Evolutionary conservation across 1,140 invertebrate genomes (phyloP).

Genomic region (Trichonephila clavipes): DNA sequence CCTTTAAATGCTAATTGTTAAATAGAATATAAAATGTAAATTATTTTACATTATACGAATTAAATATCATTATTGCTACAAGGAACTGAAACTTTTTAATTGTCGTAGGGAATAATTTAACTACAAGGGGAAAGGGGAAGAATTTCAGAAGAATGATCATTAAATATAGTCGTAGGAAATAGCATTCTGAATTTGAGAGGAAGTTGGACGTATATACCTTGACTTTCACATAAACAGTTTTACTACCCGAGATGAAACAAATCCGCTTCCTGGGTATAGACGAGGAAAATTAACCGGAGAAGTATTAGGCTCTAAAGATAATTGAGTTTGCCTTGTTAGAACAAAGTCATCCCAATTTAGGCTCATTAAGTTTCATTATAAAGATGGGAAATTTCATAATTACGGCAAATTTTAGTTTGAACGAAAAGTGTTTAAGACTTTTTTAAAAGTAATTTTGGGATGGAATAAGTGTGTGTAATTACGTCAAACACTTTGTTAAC

Average conservation of each 20-base stretch:
- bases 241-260: background rate
- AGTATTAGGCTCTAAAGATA: background rate
- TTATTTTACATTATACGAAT: no score
- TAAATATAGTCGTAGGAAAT: background rate
- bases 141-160: background rate
- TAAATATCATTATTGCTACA: no score
- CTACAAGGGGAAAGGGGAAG: background rate
- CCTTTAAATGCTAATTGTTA: no score
- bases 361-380: constrained; percentile 3
- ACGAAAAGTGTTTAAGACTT: no score
- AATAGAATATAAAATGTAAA: no score
- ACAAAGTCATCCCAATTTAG: background rate
- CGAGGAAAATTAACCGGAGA: background rate
- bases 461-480: no score
- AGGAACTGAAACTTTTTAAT: no score
- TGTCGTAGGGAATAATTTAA: no score
- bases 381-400: background rate
- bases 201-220: background rate
- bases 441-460: no score
- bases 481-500: no score
- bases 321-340: background rate
- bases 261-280: background rate
- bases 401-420: background rate
- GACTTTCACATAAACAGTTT: background rate
- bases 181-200: background rate